These are phyloP conservation scores for Eunapius fragilis DNA, from an alignment of 37 sponge, comb jelly and placozoan species.

Conservation along the genomic window DNA sequence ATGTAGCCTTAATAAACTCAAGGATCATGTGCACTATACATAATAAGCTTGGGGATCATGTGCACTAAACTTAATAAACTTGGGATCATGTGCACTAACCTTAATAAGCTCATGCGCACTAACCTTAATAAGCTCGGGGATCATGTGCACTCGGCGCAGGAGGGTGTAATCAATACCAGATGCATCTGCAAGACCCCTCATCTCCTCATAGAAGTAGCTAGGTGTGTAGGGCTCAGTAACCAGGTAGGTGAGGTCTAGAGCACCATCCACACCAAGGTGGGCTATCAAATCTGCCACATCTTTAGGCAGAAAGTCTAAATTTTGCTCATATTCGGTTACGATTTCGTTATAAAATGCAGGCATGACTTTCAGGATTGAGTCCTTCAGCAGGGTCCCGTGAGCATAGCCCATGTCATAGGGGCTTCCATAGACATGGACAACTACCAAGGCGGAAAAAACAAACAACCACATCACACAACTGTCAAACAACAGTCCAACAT, in stretches of 20 bases:
- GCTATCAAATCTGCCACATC: conserved; percentile 28
- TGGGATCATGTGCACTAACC: too few species aligned
- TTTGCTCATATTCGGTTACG: conserved; percentile 24
- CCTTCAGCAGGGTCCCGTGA: conserved; percentile 53
- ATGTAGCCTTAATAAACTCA: too few species aligned
- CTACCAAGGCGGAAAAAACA: too few species aligned
- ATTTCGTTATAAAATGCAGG: conserved; percentile 46
- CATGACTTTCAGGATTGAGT: conserved; percentile 11
- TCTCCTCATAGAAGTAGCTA: conserved; percentile 46
- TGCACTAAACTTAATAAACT: too few species aligned
- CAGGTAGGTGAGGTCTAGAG: conserved; percentile 38
- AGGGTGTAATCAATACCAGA: conserved; percentile 46
- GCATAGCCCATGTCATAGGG: conserved; percentile 73
- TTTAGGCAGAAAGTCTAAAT: conserved; percentile 32
- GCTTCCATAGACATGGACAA: conserved; percentile 65
- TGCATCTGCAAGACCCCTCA: conserved; percentile 55
- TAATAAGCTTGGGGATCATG: too few species aligned
- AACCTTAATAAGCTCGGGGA: conserved; percentile 71
- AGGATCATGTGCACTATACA: too few species aligned
- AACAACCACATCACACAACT: too few species aligned
- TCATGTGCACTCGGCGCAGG: conserved; percentile 55
- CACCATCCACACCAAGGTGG: conserved; percentile 43
- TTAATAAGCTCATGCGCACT: background rate
- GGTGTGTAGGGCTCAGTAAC: conserved; percentile 51
- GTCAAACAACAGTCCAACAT: too few species aligned